Conservation (phyloP, 2,797 vertebrate species). For the Poeciliopsis presidionis region DNA sequence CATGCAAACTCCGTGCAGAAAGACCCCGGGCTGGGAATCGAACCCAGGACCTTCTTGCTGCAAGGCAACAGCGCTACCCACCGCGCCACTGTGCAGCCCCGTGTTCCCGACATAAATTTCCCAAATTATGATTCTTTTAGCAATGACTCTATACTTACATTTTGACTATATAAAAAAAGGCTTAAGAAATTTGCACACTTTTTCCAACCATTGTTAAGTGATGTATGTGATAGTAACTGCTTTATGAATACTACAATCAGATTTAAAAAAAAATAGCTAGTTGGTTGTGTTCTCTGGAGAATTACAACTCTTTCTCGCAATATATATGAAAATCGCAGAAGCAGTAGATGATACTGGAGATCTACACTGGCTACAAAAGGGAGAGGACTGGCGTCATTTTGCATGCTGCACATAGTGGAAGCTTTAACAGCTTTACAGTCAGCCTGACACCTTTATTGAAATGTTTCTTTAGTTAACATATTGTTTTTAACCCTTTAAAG, state of each 20-base stretch:
- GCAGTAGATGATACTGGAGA: neutral
- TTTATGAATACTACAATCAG: neutral
- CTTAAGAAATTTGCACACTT: neutral
- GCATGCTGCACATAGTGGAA: conserved; percentile 22
- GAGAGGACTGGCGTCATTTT: conserved; percentile 12
- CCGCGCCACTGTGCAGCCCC: no score
- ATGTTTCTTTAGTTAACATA: conserved; percentile 13
- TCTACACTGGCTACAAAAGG: neutral
- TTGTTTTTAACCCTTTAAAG: neutral
- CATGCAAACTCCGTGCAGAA: no score
- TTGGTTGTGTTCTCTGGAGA: neutral
- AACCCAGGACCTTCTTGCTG: no score
- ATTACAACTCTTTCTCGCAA: neutral
- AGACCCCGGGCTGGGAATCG: no score
- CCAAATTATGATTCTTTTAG: neutral
- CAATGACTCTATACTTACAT: no score
- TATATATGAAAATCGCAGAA: neutral
- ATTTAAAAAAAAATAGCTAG: neutral
- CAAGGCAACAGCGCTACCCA: no score
- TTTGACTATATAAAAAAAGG: neutral
- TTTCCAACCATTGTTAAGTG: neutral
- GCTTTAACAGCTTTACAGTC: conserved; percentile 38
- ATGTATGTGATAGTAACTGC: neutral
- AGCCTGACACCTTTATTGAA: conserved; percentile 25
- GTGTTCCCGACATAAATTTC: neutral